A percentile compares a stretch with the other conserved stretches of the same genome.
Evolutionary conservation across 1,140 invertebrate species (phyloP).

Genomic region (Steinernema khuongi): DNA sequence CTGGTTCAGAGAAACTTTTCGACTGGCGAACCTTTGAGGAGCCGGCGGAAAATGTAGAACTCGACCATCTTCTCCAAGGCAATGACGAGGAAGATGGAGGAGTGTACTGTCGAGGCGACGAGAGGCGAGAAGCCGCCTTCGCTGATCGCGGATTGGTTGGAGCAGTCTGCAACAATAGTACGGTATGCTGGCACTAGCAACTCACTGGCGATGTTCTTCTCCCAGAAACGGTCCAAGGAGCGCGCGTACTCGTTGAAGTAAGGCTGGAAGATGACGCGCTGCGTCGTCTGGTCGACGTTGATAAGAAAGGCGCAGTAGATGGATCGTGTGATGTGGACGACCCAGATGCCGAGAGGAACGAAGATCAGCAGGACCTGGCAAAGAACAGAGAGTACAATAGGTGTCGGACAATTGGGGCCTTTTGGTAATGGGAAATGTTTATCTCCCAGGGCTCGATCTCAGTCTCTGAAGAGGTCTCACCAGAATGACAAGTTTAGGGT

Average conservation of each 20-base stretch:
- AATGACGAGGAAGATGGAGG: neutral
- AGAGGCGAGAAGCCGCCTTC: neutral
- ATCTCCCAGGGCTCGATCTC: no score
- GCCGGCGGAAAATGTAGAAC: constrained; percentile 1
- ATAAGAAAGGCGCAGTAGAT: constrained; percentile 2
- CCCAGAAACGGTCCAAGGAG: neutral
- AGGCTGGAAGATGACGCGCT: neutral
- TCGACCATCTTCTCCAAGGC: neutral
- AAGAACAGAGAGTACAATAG: neutral
- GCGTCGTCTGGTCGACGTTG: neutral
- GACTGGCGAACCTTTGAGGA: no score
- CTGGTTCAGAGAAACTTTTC: no score
- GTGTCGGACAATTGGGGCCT: no score
- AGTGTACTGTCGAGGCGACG: neutral
- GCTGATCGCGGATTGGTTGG: neutral
- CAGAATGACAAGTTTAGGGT: neutral
- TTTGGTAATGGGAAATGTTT: no score
- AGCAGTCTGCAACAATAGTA: neutral
- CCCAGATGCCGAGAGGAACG: neutral
- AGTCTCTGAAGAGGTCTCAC: neutral
- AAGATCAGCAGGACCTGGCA: neutral
- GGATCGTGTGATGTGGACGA: neutral
- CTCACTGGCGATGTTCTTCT: constrained; percentile 9
- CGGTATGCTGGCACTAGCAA: no score
- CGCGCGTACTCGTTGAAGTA: constrained; percentile 6